Percentiles rank a stretch among this genome's conserved stretches.
phyloP scores from a whole-genome alignment of 2,888 invertebrate genomes.

The Chromoteleia sp. region DNA sequence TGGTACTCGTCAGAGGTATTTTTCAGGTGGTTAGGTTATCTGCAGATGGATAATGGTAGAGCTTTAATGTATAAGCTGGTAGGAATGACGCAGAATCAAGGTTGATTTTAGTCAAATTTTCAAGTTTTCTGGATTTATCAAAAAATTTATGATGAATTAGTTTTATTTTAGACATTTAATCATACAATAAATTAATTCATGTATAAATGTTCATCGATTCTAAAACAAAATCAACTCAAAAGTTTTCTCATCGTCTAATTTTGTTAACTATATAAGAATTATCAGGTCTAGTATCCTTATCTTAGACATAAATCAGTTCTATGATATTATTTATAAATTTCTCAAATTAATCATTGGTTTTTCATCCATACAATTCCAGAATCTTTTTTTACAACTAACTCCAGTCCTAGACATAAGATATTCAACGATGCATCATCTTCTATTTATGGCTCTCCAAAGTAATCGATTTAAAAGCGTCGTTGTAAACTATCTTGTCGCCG shows the following conservation, averaged over 20 bases:
- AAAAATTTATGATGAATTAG: too few species aligned
- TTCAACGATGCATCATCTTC: conserved; percentile 7
- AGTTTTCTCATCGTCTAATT: too few species aligned
- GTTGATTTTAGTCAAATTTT: not conserved
- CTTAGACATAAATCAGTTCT: too few species aligned
- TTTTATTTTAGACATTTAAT: too few species aligned
- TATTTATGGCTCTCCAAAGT: conserved; percentile 28
- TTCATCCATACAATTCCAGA: not conserved
- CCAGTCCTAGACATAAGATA: not conserved
- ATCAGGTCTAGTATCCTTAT: too few species aligned
- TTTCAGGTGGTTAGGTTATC: conserved; percentile 38
- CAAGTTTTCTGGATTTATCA: not conserved
- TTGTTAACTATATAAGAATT: too few species aligned
- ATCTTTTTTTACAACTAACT: not conserved
- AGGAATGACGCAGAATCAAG: not conserved
- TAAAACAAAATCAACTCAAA: not conserved
- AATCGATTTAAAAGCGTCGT: conserved; percentile 51
- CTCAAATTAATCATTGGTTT: not conserved
- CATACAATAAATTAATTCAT: too few species aligned
- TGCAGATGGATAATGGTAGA: conserved; percentile 2
- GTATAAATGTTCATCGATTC: too few species aligned
- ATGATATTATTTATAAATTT: too few species aligned
- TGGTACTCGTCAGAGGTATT: not conserved
- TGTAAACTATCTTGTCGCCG: conserved; percentile 43
- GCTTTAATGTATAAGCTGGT: conserved; percentile 21